These are phyloP conservation scores for Drosophila lowei DNA, from an alignment of 1,140 invertebrate genomes.

Conservation along the genomic window DNA sequence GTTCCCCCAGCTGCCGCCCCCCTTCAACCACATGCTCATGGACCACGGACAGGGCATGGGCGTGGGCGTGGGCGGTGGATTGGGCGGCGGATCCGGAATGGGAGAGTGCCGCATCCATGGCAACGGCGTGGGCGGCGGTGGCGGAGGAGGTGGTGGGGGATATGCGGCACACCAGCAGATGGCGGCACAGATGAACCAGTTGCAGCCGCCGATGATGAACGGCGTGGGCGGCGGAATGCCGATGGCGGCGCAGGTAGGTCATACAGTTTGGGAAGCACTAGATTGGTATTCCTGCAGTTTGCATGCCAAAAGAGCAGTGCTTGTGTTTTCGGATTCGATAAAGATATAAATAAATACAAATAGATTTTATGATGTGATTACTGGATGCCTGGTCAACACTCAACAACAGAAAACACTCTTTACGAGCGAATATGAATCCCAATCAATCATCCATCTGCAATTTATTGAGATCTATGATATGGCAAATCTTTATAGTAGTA, in stretches of 20 bases:
- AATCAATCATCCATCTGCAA: too few species aligned
- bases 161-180: slow-evolving; percentile 79
- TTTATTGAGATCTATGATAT: too few species aligned
- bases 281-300: too few species aligned
- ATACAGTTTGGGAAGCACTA: not conserved
- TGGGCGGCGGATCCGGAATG: slow-evolving; percentile 58
- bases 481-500: too few species aligned
- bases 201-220: slow-evolving; percentile 82
- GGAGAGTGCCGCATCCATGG: slow-evolving; percentile 32
- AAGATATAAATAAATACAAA: too few species aligned
- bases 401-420: too few species aligned
- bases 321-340: not conserved
- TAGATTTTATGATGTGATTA: not conserved
- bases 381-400: too few species aligned
- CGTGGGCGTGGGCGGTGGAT: slow-evolving; percentile 38
- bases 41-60: slow-evolving; percentile 70
- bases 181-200: slow-evolving; percentile 81
- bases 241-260: slow-evolving; percentile 80
- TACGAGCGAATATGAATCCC: too few species aligned
- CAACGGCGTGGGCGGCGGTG: slow-evolving; percentile 30
- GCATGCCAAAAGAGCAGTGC: too few species aligned
- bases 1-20: slow-evolving; percentile 71
- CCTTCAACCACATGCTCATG: slow-evolving; percentile 83
- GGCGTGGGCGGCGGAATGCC: slow-evolving; percentile 81
- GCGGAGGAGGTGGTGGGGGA: slow-evolving; percentile 45